A percentile compares a stretch with the other conserved stretches of the same genome.
Evolutionary conservation across 2,888 invertebrate genomes (phyloP).

Genomic region (Scrobipalpa costella): DNA sequence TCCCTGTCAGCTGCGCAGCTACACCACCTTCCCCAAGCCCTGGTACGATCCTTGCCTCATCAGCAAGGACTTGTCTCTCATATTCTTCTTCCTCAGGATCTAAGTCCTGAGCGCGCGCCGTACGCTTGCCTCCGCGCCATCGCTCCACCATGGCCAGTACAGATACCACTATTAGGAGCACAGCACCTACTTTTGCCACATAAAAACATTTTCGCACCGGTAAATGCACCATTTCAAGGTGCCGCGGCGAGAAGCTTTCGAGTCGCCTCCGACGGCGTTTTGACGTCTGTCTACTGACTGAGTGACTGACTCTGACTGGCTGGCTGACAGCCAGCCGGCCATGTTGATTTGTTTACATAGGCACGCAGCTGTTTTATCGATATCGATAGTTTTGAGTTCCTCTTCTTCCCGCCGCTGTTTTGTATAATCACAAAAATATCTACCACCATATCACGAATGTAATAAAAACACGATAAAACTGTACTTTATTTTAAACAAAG

Average conservation of each 20-base stretch:
- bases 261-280: constrained; percentile 31
- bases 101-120: constrained; percentile 47
- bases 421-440: too few relatives aligned
- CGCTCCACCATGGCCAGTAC: constrained; percentile 64
- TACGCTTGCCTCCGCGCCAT: constrained; percentile 68
- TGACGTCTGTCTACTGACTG: constrained; percentile 33
- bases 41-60: constrained; percentile 84
- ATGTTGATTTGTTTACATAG: constrained; percentile 15
- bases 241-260: constrained; percentile 43
- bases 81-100: constrained; percentile 52
- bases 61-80: constrained; percentile 80
- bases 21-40: constrained; percentile 87
- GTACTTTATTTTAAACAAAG: too few relatives aligned
- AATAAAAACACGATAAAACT: too few relatives aligned
- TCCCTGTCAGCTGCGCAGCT: constrained; percentile 84
- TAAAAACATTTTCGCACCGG: constrained; percentile 70
- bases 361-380: not conserved
- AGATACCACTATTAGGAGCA: constrained; percentile 59
- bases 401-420: too few relatives aligned
- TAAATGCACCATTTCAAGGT: constrained; percentile 58
- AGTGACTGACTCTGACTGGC: not conserved
- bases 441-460: too few relatives aligned
- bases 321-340: not conserved
- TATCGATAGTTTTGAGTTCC: too few relatives aligned
- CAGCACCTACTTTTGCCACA: constrained; percentile 55